A percentile compares a stretch with the other conserved stretches of the same genome.
Conservation (phyloP, 2,888 invertebrate genomes). For the Lepeophtheirus nordmannii region DNA sequence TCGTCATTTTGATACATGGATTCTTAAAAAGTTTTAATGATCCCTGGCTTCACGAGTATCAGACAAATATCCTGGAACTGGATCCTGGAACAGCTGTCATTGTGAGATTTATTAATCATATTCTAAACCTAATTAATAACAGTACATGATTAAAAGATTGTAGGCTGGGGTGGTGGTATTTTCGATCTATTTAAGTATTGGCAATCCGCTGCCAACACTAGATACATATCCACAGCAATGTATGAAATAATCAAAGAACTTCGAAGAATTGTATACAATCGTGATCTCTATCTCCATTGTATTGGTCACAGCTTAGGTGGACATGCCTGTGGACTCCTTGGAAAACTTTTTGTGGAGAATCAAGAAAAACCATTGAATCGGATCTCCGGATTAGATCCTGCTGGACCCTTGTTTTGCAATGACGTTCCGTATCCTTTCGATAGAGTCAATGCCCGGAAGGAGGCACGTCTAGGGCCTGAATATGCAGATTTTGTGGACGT, state of each 20-base stretch:
- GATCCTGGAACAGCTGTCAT: conserved; percentile 8
- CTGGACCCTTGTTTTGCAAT: conserved; percentile 20
- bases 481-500: conserved; percentile 20
- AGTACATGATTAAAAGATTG: neutral
- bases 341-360: neutral
- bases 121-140: no score
- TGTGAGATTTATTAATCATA: neutral
- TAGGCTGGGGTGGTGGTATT: conserved; percentile 15
- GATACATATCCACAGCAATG: conserved; percentile 11
- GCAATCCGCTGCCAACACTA: conserved; percentile 10
- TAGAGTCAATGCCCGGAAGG: neutral
- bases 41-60: conserved; percentile 3
- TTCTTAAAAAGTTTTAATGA: conserved; percentile 10
- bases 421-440: conserved; percentile 24
- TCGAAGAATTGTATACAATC: neutral
- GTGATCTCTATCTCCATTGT: conserved; percentile 12
- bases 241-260: neutral
- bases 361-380: neutral
- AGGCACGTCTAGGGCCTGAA: neutral
- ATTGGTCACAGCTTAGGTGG: conserved; percentile 21
- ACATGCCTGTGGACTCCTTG: conserved; percentile 19
- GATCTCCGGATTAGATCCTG: conserved; percentile 22
- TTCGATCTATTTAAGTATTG: conserved; percentile 8
- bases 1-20: conserved; percentile 16
- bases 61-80: neutral